phyloP scores from a whole-genome alignment of 2,888 invertebrate genomes.

The Agrotis ipsilon region DNA sequence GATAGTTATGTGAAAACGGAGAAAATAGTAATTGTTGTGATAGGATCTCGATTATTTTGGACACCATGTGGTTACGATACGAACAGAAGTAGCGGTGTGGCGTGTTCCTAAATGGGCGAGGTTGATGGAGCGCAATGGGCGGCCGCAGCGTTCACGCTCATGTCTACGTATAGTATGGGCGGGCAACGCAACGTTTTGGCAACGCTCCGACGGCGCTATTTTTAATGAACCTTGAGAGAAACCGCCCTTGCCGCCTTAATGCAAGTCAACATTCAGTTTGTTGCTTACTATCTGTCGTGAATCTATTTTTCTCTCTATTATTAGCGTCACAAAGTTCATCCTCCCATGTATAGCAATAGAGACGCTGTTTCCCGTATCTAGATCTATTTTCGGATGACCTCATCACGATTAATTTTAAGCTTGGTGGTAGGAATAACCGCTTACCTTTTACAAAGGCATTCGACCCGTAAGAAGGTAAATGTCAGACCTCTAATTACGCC shows the following conservation, averaged over 20 bases:
- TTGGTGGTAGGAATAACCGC: conserved; percentile 67
- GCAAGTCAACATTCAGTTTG: conserved; percentile 73
- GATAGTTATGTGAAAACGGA: neutral
- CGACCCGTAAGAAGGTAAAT: conserved; percentile 77
- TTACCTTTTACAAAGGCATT: conserved; percentile 77
- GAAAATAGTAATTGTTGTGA: neutral
- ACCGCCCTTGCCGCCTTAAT: conserved; percentile 88
- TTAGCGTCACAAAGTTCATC: conserved; percentile 69
- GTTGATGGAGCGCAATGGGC: conserved; percentile 75
- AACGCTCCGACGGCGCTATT: conserved; percentile 87
- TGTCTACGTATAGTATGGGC: conserved; percentile 83
- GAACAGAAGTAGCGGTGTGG: conserved; percentile 53
- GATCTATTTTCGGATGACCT: conserved; percentile 82
- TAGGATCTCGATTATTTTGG: neutral
- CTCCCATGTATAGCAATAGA: conserved; percentile 74
- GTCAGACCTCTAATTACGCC: conserved; percentile 68
- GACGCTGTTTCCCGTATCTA: conserved; percentile 69
- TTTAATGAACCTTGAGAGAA: conserved; percentile 90
- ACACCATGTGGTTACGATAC: conserved; percentile 38
- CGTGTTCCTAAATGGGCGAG: conserved; percentile 79
- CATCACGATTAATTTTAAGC: conserved; percentile 78
- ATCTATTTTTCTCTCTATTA: conserved; percentile 73
- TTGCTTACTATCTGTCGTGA: conserved; percentile 69
- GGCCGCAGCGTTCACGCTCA: conserved; percentile 69
- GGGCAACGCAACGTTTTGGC: conserved; percentile 86